phyloP scores from a whole-genome alignment of 2,113 vertebrate species.

The Setophaga coronata region DNA sequence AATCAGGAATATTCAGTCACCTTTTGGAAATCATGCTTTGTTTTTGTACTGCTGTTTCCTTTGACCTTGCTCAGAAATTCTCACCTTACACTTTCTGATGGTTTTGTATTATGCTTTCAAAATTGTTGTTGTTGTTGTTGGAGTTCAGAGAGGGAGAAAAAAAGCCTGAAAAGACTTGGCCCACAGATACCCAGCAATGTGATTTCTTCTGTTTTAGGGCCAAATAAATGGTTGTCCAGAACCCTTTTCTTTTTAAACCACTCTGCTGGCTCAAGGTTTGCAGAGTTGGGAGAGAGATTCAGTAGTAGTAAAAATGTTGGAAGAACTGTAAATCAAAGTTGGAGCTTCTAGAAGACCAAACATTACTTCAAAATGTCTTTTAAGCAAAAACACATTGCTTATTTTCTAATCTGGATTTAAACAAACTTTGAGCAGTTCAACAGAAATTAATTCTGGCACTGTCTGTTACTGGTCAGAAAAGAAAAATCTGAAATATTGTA shows the following conservation, averaged over 20 bases:
- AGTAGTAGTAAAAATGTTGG: background rate
- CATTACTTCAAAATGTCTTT: background rate
- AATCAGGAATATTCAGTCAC: background rate
- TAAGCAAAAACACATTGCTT: background rate
- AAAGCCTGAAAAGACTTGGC: background rate
- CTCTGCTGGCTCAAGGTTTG: background rate
- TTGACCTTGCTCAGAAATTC: background rate
- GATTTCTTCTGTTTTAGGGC: background rate
- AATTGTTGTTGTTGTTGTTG: slow-evolving; percentile 59
- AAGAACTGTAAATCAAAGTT: background rate
- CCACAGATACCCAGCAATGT: background rate
- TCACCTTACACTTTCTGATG: background rate
- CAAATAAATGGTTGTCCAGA: background rate
- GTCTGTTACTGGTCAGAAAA: background rate
- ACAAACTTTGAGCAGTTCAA: background rate
- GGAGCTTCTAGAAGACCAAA: background rate
- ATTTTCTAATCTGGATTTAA: background rate
- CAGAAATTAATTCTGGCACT: background rate
- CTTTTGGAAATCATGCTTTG: background rate
- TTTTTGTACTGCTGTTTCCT: background rate
- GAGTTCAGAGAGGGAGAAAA: background rate
- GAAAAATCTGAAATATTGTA: background rate
- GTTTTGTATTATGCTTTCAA: background rate
- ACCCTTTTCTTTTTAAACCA: background rate
- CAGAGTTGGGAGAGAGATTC: background rate